Base-by-base conservation (phyloP, 2,797 vertebrate genomes). In the Myripristis jacobus region DNA sequence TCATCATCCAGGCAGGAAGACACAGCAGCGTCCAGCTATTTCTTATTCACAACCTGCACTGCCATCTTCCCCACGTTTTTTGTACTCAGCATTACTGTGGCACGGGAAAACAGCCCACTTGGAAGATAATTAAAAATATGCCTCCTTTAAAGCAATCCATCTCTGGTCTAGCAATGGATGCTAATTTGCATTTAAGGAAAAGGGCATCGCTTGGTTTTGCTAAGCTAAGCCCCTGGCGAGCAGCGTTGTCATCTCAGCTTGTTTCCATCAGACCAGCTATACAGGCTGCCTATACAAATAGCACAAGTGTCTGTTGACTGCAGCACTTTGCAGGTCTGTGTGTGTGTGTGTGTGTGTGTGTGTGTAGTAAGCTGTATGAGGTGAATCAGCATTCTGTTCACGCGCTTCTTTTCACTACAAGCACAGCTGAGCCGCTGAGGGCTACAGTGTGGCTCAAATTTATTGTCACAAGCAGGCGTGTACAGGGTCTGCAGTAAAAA, bases 361-460 rank as follows among this genome's bases (percentile, higher is more conserved):
- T 19, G 62, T 56, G 74, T 50, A 86, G 79, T 86, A 29, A 81
- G 82, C 74, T 80, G 81, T 12, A 25, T 75, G 81, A 84, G 81
- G 89, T 90, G 90, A 92, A 91, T 93, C 91, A 92, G 89, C 92
- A 91, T 84, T 92, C 87, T 88, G 81, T 68, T 80, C 87, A 88
- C 58, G 29, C 48, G 2, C 65, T 29, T 6, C 76, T 47, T 78
- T 84, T 80, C 77, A 64, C 79, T 69, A 67, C 80, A 59, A 57
- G 70, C 66, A 38, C 21, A 41, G 73, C 64, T 61, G 50, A 74
- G 54, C 74, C 65, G 77, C 75, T 55, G 71, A 77, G 75, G 60
- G 68, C 53, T 31, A 61, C 77, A 50, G 64, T 6, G 1, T 16
- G 0, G 70, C 56, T 68, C 36, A 38, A 44, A 78, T 81, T 62